Conservation (phyloP, 37 sponge, comb jelly and placozoan genomes). For the Chondrilla cf. caribensis region DNA sequence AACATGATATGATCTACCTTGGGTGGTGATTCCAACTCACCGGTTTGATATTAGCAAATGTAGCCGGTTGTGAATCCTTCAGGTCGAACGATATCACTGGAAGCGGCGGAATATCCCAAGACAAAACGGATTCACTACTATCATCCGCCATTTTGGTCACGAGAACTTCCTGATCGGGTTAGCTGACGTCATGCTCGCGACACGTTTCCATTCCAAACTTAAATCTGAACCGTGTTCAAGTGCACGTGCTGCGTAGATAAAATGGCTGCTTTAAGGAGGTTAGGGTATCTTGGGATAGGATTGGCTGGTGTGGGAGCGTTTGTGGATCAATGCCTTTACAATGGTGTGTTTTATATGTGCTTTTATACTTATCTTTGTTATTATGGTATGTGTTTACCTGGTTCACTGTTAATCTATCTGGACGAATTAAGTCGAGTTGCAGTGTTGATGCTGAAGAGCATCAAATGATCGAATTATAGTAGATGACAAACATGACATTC, state of each 20-base stretch:
- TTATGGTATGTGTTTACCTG: no score
- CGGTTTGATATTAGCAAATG: constrained; percentile 59
- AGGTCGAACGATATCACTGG: constrained; percentile 60
- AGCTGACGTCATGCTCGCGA: no score
- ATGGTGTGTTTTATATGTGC: constrained; percentile 39
- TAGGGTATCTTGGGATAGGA: constrained; percentile 77
- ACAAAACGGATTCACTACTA: constrained; percentile 16
- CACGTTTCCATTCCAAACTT: background rate
- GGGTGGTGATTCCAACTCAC: constrained; percentile 52
- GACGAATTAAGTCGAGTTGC: no score
- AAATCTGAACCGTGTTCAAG: background rate
- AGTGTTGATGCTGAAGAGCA: no score
- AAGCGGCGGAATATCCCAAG: constrained; percentile 50
- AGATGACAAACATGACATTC: no score
- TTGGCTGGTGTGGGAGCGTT: constrained; percentile 76
- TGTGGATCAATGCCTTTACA: constrained; percentile 80
- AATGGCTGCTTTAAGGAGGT: constrained; percentile 54
- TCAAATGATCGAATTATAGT: no score
- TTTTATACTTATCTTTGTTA: no score
- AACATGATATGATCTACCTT: no score
- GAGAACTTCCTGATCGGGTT: no score
- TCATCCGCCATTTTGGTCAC: constrained; percentile 53
- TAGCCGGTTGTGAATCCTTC: constrained; percentile 53
- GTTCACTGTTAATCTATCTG: no score
- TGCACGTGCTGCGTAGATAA: constrained; percentile 21